Conservation (phyloP, 2,888 invertebrate species). For the Phaonia tiefii region DNA sequence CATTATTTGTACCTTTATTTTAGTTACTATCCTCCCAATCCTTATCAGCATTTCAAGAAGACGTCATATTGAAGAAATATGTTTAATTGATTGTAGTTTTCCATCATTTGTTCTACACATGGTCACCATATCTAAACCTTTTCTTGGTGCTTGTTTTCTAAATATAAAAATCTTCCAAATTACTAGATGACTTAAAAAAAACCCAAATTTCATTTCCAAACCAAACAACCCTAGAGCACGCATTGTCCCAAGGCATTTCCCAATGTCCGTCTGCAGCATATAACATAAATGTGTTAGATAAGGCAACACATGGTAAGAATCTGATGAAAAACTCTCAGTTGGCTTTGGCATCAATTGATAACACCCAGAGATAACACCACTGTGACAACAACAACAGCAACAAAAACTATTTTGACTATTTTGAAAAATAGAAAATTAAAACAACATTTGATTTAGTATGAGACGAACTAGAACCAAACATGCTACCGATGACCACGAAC, state of each 20-base stretch:
- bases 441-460: too few relatives aligned
- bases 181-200: slow-evolving; percentile 12
- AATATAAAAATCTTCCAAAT: not conserved
- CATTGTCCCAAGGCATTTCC: not conserved
- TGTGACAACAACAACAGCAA: not conserved
- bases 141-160: not conserved
- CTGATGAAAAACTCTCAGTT: slow-evolving; percentile 1
- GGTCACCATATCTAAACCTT: slow-evolving; percentile 12
- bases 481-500: too few relatives aligned
- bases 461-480: too few relatives aligned
- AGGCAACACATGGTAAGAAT: slow-evolving; percentile 8
- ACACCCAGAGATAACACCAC: not conserved
- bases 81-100: not conserved
- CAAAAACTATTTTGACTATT: too few relatives aligned
- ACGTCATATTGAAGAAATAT: not conserved
- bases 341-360: not conserved
- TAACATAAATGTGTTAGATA: not conserved
- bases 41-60: too few relatives aligned
- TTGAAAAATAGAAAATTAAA: too few relatives aligned
- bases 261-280: not conserved
- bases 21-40: not conserved
- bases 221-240: slow-evolving; percentile 5
- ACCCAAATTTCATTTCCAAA: too few relatives aligned
- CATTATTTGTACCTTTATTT: not conserved
- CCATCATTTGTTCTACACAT: slow-evolving; percentile 9